Conservation (phyloP, 23 tunicate genomes). For the Halocynthia aurantium region DNA sequence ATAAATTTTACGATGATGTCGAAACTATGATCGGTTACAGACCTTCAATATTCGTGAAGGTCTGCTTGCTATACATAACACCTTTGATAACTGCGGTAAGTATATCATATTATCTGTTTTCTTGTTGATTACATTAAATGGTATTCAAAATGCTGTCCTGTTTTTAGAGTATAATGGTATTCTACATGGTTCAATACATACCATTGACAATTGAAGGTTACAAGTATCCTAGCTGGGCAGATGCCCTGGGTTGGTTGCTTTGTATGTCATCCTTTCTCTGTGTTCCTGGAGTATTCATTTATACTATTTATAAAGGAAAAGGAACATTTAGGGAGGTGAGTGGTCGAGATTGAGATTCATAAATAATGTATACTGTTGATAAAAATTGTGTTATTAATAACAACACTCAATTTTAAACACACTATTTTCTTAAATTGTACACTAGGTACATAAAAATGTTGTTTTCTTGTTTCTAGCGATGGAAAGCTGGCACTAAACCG, state of each 20-base stretch:
- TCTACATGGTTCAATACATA: slow-evolving; percentile 6
- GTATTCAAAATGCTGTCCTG: neutral
- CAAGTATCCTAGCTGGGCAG: slow-evolving; percentile 20
- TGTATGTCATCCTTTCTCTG: slow-evolving; percentile 27
- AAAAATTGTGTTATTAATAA: no score
- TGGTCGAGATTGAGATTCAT: no score
- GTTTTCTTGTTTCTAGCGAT: no score
- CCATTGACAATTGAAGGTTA: slow-evolving; percentile 9
- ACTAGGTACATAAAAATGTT: no score
- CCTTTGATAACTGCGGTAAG: slow-evolving; percentile 41
- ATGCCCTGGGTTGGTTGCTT: slow-evolving; percentile 20
- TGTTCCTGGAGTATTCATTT: slow-evolving; percentile 14
- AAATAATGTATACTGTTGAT: no score
- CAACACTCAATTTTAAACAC: no score
- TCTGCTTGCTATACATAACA: slow-evolving; percentile 27
- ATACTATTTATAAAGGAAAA: slow-evolving; percentile 5
- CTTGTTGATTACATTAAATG: no score
- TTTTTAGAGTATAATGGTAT: slow-evolving; percentile 21
- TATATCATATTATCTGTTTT: no score
- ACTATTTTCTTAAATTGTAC: no score
- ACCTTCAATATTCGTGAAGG: slow-evolving; percentile 34
- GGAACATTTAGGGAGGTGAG: slow-evolving; percentile 23
- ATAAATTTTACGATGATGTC: slow-evolving; percentile 30
- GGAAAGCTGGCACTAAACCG: no score
- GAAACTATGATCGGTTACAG: slow-evolving; percentile 61